phyloP scores from a whole-genome alignment of 2,888 invertebrate species.

The Agonopterix alstromeriana region DNA sequence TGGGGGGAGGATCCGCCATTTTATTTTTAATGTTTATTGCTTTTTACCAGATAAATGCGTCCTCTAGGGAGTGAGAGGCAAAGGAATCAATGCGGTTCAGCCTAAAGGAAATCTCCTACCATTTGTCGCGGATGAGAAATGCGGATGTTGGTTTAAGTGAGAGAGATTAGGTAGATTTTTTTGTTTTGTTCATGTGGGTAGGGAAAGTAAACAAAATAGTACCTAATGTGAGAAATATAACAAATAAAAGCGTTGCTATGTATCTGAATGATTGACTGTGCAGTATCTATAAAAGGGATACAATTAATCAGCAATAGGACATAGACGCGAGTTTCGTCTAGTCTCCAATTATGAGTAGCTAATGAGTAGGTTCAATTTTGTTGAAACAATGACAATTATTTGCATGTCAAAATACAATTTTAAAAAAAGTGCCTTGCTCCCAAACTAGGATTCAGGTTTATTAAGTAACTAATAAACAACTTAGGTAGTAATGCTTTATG shows the following conservation, averaged over 20 bases:
- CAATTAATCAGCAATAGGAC: neutral
- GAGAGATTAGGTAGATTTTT: neutral
- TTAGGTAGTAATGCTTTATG: too few species aligned
- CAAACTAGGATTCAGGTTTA: neutral
- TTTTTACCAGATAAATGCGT: slow-evolving; percentile 59
- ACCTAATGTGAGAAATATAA: neutral
- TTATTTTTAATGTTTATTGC: slow-evolving; percentile 74
- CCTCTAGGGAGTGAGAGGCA: slow-evolving; percentile 52
- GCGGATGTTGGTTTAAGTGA: neutral
- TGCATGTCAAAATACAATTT: neutral
- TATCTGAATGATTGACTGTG: neutral
- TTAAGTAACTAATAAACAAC: too few species aligned
- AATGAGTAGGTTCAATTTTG: too few species aligned
- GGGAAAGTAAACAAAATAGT: neutral
- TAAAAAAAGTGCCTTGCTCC: neutral
- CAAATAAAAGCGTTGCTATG: neutral
- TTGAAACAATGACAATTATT: neutral
- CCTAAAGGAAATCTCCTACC: slow-evolving; percentile 28
- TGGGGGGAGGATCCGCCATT: slow-evolving; percentile 54
- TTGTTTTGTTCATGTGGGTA: neutral
- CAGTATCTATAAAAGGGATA: neutral
- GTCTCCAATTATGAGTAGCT: too few species aligned
- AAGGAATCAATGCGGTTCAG: slow-evolving; percentile 66
- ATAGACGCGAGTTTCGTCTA: neutral
- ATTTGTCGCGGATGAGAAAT: slow-evolving; percentile 14